Evolutionary conservation across 92 coral and sea anemone genomes (phyloP), one percentile per base, ranked within the genome.

Genomic region (Porites lobata): DNA sequence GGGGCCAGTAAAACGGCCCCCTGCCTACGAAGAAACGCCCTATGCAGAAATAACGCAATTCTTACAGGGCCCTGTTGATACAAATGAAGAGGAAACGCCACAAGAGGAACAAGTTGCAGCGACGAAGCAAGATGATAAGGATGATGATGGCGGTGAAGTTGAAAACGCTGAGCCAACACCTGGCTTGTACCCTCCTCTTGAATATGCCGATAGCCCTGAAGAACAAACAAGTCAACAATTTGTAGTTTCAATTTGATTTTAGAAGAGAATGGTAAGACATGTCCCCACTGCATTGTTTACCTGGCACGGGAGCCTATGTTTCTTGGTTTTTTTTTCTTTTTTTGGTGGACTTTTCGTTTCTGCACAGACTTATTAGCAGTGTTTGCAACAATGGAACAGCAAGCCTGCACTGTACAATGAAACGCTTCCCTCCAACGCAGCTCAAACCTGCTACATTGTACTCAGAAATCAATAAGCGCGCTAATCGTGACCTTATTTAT

Each of bases 21-120:
- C 87, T 2, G 29, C 51, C 59, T 84, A 84, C 29, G 81, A 84
- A 65, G 77, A 50, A 50, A 84, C 87, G 10, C 50, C 67, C 52
- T 84, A 84, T 17, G 87, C 87, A 61, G 87, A 84, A 75, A 84
- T 84, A 62, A 47, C 80, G 4, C 80, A 75, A 62, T 84, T 84
- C 81, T 65, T 84, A 59, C 47, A 75, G 19, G 73, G 51, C 0
- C 79, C 87, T 8, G 74, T 72, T 8, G 54, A 20, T 50, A 65
- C 87, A 2, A 62, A 84, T 1, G 72, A 84, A 61, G 65, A 76
- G 4, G 62, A 21, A 18, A 32, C 67, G n/a, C 69, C 68, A 11
- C 13, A 29, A 1, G 58, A 69, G 20, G 56, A 32, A 19, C 9
- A 18, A 76, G 66, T 12, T 57, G 38, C 8, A 62, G 6, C 9